Evolutionary conservation across 2,888 invertebrate species (phyloP), one percentile per base, ranked within the genome.

Genomic region (Eueremaeus valkanovi): DNA sequence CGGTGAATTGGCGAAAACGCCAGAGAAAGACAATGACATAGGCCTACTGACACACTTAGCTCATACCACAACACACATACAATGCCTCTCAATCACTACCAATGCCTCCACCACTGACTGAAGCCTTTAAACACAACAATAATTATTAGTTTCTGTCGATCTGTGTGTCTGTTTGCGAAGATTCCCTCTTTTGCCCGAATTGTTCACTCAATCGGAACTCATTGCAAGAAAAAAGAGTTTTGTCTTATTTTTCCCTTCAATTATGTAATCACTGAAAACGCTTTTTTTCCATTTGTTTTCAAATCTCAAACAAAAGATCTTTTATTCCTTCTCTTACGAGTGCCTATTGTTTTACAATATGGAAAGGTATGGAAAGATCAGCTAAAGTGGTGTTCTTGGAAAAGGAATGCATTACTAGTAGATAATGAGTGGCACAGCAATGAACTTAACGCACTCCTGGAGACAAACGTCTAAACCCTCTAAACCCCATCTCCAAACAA

Each of bases 1-100:
- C 63, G 63, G 33, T 63, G 63, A 63, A 63, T 63, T 63, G 63
- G 63, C 63, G 63, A 63, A 63, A 63, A 63, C 31, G 63, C 3
- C 9, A 63, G 63, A 63, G 63, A 63, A 63, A 63, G 63, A 63
- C 63, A 63, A 63, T 63, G 63, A 63, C 63, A 63, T 63, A 63
- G 63, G 63, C 63, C 63, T 63, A 63, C 63, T 63, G 63, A 63
- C 63, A 63, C 63, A 63, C 33, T 33, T 63, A 5, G 11, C 58
- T 8, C 27, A 58, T 27, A 5, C 11, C 24, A 6, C 8, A 27
- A 24, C 24, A 58, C 27, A 27, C 24, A 27, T 27, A 58, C 58
- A 24, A 27, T 58, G 21, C 13, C 9, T 13, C 63, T 18, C 16
- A 5, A 55, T 55, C 18, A 3, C 8, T 55, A 27, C 27, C 55